phyloP scores from a whole-genome alignment of 2,113 vertebrate species.

The Murina feae region DNA sequence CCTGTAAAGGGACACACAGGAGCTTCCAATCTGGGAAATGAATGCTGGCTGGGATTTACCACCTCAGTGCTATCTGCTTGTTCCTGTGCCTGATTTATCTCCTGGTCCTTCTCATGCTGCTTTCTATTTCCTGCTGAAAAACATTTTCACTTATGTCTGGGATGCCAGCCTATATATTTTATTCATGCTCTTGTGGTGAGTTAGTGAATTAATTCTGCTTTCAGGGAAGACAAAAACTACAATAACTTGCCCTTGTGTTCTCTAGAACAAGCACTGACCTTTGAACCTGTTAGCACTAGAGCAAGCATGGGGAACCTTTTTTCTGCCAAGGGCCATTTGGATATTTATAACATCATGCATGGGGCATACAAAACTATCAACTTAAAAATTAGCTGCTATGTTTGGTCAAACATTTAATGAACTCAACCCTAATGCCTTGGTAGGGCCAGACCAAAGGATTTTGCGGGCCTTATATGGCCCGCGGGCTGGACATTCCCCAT shows the following conservation, averaged over 20 bases:
- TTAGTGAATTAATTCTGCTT: slow-evolving; percentile 47
- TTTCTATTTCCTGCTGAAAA: slow-evolving; percentile 24
- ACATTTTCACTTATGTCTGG: slow-evolving; percentile 31
- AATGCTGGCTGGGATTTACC: background rate
- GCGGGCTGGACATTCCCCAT: too few species aligned
- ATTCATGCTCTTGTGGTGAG: slow-evolving; percentile 18
- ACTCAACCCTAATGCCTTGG: too few species aligned
- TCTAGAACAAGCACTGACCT: background rate
- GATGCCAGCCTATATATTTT: slow-evolving; percentile 50
- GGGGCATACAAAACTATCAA: too few species aligned
- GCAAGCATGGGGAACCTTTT: too few species aligned
- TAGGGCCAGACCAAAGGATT: too few species aligned
- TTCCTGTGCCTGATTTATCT: slow-evolving; percentile 7
- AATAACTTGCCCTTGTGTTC: background rate
- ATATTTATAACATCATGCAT: too few species aligned
- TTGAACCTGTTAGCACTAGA: background rate
- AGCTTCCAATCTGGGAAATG: background rate
- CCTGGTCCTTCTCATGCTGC: background rate
- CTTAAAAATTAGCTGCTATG: too few species aligned
- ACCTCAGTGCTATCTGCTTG: background rate
- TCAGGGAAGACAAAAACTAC: background rate
- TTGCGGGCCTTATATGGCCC: too few species aligned
- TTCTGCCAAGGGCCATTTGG: too few species aligned
- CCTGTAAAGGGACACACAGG: background rate
- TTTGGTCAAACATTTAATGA: too few species aligned